phyloP scores from a whole-genome alignment of 2,113 vertebrate species.

The Petroica traversi region DNA sequence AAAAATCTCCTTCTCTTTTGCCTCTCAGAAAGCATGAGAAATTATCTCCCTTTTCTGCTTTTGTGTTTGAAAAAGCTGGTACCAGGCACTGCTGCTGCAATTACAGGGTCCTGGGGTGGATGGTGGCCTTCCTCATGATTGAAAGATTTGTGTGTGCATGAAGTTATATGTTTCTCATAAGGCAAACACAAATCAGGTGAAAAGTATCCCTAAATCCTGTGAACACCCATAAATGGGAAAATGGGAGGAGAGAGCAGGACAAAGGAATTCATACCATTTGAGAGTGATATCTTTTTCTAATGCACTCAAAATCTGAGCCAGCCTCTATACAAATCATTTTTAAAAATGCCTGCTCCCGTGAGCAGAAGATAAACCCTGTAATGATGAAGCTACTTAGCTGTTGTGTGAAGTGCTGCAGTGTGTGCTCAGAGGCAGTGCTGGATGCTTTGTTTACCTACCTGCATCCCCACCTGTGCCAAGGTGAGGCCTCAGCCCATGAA shows the following conservation, averaged over 20 bases:
- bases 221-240: background rate
- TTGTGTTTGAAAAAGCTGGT: background rate
- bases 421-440: background rate
- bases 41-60: background rate
- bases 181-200: background rate
- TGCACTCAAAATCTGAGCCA: background rate
- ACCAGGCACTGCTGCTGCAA: background rate
- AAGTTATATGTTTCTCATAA: background rate
- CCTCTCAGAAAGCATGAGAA: background rate
- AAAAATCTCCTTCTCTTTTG: background rate
- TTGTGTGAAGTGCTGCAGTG: background rate
- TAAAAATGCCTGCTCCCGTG: background rate
- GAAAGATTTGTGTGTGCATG: background rate
- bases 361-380: background rate
- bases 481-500: background rate
- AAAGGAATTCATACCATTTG: background rate
- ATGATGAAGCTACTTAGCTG: background rate
- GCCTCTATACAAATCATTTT: background rate
- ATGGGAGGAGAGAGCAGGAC: background rate
- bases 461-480: background rate
- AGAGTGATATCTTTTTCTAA: background rate
- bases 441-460: accelerated
- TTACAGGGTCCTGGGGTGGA: background rate
- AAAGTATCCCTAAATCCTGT: background rate
- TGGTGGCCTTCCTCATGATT: background rate